phyloP scores from a whole-genome alignment of 1,140 invertebrate species.

The Alviniconcha marisindica region DNA sequence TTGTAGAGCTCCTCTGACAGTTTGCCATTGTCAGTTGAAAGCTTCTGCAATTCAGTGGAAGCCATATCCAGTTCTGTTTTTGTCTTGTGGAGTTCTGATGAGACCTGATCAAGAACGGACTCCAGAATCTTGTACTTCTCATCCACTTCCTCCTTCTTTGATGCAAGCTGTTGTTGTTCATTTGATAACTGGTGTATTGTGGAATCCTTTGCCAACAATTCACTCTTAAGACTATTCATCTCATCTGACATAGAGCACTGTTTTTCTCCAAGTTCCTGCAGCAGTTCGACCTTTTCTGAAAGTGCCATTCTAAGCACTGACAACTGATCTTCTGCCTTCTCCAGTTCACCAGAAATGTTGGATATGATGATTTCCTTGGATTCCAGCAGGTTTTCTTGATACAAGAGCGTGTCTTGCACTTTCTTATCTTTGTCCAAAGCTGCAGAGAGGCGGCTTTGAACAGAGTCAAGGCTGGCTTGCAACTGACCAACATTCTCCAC shows the following conservation, averaged over 20 bases:
- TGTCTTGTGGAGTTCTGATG: background rate
- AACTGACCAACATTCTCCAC: background rate
- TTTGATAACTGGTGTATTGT: conserved; percentile 20
- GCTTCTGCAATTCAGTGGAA: background rate
- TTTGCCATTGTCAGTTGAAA: background rate
- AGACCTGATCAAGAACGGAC: background rate
- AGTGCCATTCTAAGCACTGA: background rate
- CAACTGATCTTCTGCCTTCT: background rate
- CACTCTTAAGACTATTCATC: conserved; percentile 5
- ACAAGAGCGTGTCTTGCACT: background rate
- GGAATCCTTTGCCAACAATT: conserved; percentile 14
- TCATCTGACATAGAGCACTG: background rate
- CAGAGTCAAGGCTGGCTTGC: background rate
- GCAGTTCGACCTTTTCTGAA: conserved; percentile 31
- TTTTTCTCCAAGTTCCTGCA: conserved; percentile 27
- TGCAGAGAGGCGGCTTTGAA: background rate
- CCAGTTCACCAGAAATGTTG: conserved; percentile 18
- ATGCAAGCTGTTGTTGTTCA: conserved; percentile 38
- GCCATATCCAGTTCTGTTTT: background rate
- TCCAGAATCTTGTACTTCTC: background rate
- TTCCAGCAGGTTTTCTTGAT: conserved; percentile 33
- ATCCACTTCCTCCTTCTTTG: conserved; percentile 40
- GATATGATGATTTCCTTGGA: conserved; percentile 35
- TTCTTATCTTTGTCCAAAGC: background rate
- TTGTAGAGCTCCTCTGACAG: background rate